These are phyloP conservation scores for Scolopax mira DNA, from an alignment of 2,113 vertebrate genomes.

Conservation along the genomic window DNA sequence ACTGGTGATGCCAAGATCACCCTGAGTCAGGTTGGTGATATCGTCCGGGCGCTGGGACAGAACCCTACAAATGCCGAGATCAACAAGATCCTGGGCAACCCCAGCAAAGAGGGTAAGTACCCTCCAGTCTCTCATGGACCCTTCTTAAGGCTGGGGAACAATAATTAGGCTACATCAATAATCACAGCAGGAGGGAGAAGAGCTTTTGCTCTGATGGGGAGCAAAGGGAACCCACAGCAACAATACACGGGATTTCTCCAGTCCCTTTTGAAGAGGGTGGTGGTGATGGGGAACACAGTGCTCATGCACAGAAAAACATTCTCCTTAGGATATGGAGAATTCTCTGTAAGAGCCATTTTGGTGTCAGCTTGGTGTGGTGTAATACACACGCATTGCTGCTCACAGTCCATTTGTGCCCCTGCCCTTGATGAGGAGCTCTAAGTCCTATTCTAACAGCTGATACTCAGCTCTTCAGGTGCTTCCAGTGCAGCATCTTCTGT, in stretches of 20 bases:
- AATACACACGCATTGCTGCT: background rate
- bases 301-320: background rate
- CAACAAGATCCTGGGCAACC: slow-evolving; percentile 87
- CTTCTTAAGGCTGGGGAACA: background rate
- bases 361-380: background rate
- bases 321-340: background rate
- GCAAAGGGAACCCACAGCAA: background rate
- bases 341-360: background rate
- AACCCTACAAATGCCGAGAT: slow-evolving; percentile 95
- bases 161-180: background rate
- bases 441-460: background rate
- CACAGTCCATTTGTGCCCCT: background rate
- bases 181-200: background rate
- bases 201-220: background rate
- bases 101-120: slow-evolving; percentile 84
- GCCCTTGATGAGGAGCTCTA: background rate
- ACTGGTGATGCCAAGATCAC: slow-evolving; percentile 91
- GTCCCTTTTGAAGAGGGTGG: background rate
- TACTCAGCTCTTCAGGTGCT: background rate
- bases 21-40: slow-evolving; percentile 90
- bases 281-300: background rate
- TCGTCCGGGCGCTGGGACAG: slow-evolving; percentile 95
- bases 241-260: background rate
- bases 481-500: background rate
- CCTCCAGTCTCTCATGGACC: background rate